Percentiles rank a stretch among this genome's conserved stretches.
Conservation (phyloP, 1,140 invertebrate species). For the Leptonema lineaticorne region DNA sequence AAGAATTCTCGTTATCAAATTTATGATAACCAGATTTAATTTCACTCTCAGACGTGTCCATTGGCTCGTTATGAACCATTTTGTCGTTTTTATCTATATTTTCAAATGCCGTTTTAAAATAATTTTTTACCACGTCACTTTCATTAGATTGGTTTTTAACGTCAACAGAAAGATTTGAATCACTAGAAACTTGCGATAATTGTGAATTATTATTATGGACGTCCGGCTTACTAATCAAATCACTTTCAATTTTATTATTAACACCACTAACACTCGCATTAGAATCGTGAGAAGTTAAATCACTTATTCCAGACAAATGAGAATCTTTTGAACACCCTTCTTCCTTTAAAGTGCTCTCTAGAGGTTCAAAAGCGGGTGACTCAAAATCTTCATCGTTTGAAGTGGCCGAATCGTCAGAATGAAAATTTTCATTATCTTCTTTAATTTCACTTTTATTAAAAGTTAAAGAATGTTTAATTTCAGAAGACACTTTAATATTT, state of each 20-base stretch:
- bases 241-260: neutral
- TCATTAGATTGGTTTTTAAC: neutral
- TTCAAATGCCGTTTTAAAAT: no score
- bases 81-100: neutral
- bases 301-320: constrained; percentile 62
- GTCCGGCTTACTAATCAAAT: constrained; percentile 7
- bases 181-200: constrained; percentile 35
- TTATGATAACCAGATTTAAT: constrained; percentile 19
- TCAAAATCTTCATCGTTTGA: constrained; percentile 63
- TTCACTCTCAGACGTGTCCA: neutral
- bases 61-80: neutral
- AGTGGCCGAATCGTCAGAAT: constrained; percentile 56
- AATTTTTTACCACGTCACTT: neutral
- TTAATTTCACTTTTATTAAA: constrained; percentile 25
- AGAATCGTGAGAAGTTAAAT: constrained; percentile 56
- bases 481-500: neutral
- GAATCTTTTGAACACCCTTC: constrained; percentile 52
- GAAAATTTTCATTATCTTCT: constrained; percentile 44
- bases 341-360: constrained; percentile 48
- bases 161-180: constrained; percentile 32
- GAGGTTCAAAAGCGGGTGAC: constrained; percentile 67
- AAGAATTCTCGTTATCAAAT: constrained; percentile 33
- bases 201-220: constrained; percentile 30
- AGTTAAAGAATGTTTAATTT: neutral
- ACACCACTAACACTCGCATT: constrained; percentile 42